Percentiles rank a stretch among this genome's conserved stretches.
Conservation (phyloP, 2,113 vertebrate genomes). For the Spea multiplicata region DNA sequence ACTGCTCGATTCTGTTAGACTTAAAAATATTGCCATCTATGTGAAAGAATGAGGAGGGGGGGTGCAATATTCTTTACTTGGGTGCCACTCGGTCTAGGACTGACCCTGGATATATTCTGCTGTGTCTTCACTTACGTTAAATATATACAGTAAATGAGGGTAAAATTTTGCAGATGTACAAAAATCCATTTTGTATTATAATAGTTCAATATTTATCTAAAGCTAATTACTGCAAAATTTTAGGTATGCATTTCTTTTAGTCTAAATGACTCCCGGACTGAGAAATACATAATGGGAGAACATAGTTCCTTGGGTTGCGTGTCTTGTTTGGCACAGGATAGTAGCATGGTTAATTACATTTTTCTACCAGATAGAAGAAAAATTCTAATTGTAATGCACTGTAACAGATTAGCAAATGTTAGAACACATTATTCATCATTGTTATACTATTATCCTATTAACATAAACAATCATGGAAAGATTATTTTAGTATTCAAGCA, state of each 20-base stretch:
- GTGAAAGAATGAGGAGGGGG: too few relatives aligned
- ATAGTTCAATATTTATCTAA: neutral
- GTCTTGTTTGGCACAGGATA: constrained; percentile 48
- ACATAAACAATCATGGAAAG: constrained; percentile 59
- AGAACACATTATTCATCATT: constrained; percentile 59
- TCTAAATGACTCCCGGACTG: constrained; percentile 3
- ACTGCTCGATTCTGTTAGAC: too few relatives aligned
- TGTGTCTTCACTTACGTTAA: too few relatives aligned
- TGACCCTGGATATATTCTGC: too few relatives aligned
- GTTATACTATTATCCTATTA: constrained; percentile 60
- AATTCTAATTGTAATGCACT: constrained; percentile 56
- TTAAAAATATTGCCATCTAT: too few relatives aligned
- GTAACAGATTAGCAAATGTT: constrained; percentile 57
- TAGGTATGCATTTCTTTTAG: neutral
- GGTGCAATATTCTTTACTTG: too few relatives aligned
- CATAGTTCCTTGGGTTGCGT: neutral
- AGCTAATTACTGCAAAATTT: neutral
- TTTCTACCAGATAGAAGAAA: constrained; percentile 54
- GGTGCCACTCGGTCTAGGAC: too few relatives aligned
- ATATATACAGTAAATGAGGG: too few relatives aligned
- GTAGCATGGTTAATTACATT: constrained; percentile 54
- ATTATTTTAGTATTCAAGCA: constrained; percentile 53
- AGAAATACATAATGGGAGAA: constrained; percentile 23
- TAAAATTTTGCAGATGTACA: too few relatives aligned
- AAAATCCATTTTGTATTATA: neutral